Conservation (phyloP, 1,140 invertebrate species). For the Aphis craccivora region DNA sequence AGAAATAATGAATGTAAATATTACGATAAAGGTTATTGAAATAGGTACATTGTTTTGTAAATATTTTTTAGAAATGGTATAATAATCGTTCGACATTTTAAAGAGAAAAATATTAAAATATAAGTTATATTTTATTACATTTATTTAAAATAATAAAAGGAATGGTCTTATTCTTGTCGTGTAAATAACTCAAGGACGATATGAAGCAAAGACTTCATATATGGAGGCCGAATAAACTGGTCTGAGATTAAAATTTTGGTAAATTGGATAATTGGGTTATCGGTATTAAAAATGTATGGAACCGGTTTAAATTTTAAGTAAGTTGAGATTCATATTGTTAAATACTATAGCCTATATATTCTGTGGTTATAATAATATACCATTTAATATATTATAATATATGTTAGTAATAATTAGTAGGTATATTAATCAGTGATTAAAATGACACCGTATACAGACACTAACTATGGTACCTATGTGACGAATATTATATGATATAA, state of each 20-base stretch:
- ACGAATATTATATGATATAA: too few species aligned
- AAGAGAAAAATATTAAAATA: neutral
- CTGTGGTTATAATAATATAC: neutral
- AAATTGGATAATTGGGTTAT: constrained; percentile 56
- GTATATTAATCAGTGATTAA: neutral
- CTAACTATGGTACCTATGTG: neutral
- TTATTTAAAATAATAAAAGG: constrained; percentile 9
- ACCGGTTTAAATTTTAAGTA: constrained; percentile 34
- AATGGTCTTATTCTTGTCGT: neutral
- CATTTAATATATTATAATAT: neutral
- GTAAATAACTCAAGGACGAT: constrained; percentile 36
- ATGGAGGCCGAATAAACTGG: constrained; percentile 52
- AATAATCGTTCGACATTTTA: too few species aligned
- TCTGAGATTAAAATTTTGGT: constrained; percentile 49
- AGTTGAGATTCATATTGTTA: neutral
- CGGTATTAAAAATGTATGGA: neutral
- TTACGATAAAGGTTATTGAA: too few species aligned
- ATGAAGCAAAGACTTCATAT: neutral
- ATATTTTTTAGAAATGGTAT: too few species aligned
- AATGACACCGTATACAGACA: neutral
- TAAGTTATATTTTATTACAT: neutral
- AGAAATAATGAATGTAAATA: too few species aligned
- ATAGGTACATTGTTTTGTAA: too few species aligned
- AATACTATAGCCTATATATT: neutral
- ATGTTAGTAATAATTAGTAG: neutral